Base-by-base conservation (phyloP, 2,797 vertebrate genomes). In the Siniperca scherzeri region DNA sequence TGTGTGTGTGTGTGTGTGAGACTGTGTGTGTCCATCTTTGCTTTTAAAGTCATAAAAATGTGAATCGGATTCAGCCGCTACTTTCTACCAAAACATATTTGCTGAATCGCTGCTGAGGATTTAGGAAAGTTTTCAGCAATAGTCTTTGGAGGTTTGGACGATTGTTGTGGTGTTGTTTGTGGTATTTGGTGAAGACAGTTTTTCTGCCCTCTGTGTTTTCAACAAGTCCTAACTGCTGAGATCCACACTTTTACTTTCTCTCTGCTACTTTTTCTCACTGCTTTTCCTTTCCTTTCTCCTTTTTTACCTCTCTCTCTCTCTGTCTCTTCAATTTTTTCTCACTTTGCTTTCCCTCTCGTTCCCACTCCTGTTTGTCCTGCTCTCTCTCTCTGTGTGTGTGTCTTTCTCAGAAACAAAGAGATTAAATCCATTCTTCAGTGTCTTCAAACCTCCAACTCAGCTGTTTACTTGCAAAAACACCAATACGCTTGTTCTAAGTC, bases 341-440 rank as follows among this genome's bases (percentile, higher is more conserved):
- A 2, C 65, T 84, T 77, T 82, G 17, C 44, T 85, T 72, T 71
- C 17, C 53, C 50, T 64, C 59, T 70, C 2, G 6, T 70, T 82
- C 55, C 52, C 5, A 9, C 70, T 70, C 27, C 59, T 55, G 71
- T 82, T 75, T 73, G 69, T 88, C 82, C 68, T 69, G 11, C 62
- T 48, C 14, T 70, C 38, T 73, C 55, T 64, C 57, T 50, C 71
- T 27, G 27, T 27, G n/a, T 55, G 6, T 25, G n/a, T 53, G 50
- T 86, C 74, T 78, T 74, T 60, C 65, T 73, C 68, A 69, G 71
- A 89, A 92, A 89, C 80, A 62, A 38, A 89, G 74, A 93, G 91
- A 94, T 95, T 93, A 93, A 92, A 93, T 93, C 89, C 88, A 92
- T 95, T 92, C 87, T 80, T 94, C 91, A 94, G 91, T 92, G 92